Evolutionary conservation across 2,888 invertebrate genomes (phyloP).

Genomic region (Epiperipatus broadwayi): DNA sequence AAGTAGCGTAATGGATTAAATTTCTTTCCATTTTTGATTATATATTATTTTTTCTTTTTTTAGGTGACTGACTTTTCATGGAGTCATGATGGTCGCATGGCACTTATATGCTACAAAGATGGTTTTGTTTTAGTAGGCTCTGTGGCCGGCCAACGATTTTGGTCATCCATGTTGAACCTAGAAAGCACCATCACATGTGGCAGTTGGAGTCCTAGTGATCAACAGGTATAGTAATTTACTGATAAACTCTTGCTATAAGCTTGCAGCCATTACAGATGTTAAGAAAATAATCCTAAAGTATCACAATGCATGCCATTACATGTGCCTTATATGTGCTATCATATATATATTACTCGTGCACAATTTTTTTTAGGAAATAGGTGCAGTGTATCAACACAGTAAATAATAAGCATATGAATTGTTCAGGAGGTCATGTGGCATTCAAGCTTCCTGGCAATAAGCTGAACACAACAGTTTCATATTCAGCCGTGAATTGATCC

Average conservation of each 20-base stretch:
- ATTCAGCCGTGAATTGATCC: too few relatives aligned
- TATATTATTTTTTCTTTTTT: background rate
- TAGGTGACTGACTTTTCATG: slow-evolving; percentile 88
- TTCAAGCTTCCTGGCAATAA: too few relatives aligned
- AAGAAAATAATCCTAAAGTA: slow-evolving; percentile 1
- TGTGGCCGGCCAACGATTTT: slow-evolving; percentile 88
- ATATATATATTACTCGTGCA: too few relatives aligned
- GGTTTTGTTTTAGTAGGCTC: slow-evolving; percentile 95
- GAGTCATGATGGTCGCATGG: slow-evolving; percentile 97
- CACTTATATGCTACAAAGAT: slow-evolving; percentile 91
- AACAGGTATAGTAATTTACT: slow-evolving; percentile 41
- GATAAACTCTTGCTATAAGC: background rate
- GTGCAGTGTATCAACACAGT: too few relatives aligned
- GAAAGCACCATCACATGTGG: slow-evolving; percentile 79
- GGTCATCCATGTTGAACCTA: slow-evolving; percentile 90
- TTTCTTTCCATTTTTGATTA: too few relatives aligned
- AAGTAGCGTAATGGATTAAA: too few relatives aligned
- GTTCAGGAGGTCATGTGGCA: too few relatives aligned
- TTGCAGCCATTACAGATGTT: background rate
- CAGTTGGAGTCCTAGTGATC: slow-evolving; percentile 93
- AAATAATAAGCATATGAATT: too few relatives aligned
- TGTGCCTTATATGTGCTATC: too few relatives aligned
- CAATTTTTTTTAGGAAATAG: too few relatives aligned
- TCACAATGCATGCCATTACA: slow-evolving; percentile 12
- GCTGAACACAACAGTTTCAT: too few relatives aligned